phyloP scores from a whole-genome alignment of 2,797 vertebrate species.

The Jordanella pulchra region DNA sequence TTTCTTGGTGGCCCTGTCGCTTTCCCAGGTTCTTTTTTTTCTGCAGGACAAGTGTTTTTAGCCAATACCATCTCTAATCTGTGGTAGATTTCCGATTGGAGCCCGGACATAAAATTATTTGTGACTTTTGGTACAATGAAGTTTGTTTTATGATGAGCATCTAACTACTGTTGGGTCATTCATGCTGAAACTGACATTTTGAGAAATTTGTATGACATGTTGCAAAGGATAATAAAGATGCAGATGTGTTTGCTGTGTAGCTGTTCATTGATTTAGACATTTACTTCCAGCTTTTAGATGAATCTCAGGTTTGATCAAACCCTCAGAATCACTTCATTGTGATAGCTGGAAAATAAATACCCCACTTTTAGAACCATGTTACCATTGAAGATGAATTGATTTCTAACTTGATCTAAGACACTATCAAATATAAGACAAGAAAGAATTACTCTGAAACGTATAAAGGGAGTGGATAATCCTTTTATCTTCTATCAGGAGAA shows the following conservation, averaged over 20 bases:
- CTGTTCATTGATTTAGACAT: neutral
- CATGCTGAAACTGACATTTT: conserved; percentile 16
- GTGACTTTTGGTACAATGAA: neutral
- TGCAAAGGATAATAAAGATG: conserved; percentile 13
- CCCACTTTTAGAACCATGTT: no score
- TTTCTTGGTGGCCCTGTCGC: conserved; percentile 58
- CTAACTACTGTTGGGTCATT: conserved; percentile 1
- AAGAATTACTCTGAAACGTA: neutral
- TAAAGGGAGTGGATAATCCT: neutral
- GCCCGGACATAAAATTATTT: neutral
- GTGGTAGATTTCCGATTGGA: conserved; percentile 33
- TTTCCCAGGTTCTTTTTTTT: conserved; percentile 50
- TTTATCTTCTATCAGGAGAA: neutral
- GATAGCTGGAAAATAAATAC: neutral
- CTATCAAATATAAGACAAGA: neutral
- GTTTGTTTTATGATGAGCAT: conserved; percentile 7
- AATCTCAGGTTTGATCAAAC: neutral
- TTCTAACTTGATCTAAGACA: neutral
- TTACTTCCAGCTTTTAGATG: neutral
- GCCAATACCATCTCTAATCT: conserved; percentile 7
- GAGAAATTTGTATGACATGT: conserved; percentile 21
- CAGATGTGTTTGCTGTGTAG: neutral
- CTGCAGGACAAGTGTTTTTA: conserved; percentile 18
- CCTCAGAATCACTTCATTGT: neutral
- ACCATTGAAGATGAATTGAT: neutral